phyloP scores from a whole-genome alignment of 2,888 invertebrate species.

The Archaeoteleia sp. region DNA sequence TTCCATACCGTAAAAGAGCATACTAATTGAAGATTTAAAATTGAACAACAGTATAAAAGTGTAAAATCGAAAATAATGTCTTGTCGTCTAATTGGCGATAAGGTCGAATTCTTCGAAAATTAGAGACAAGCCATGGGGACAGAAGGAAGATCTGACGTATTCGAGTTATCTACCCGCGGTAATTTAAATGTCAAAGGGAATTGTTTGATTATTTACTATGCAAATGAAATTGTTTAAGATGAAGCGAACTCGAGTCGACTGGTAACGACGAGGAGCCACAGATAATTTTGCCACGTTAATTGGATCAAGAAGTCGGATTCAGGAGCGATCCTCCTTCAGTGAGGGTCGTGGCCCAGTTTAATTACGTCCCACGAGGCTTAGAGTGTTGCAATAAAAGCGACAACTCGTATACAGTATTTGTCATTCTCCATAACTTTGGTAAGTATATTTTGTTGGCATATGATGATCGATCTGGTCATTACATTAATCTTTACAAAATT shows the following conservation, averaged over 20 bases:
- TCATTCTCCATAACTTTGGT: conserved; percentile 26
- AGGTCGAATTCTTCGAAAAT: conserved; percentile 58
- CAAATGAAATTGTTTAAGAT: conserved; percentile 73
- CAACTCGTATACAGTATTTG: conserved; percentile 41
- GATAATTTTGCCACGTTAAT: conserved; percentile 73
- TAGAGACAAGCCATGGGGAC: conserved; percentile 57
- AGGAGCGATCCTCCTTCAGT: conserved; percentile 65
- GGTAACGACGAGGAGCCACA: conserved; percentile 57
- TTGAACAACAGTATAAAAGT: too few relatives aligned
- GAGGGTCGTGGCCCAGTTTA: conserved; percentile 65
- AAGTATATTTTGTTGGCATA: conserved; percentile 6
- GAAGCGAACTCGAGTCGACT: conserved; percentile 58
- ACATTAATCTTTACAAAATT: too few relatives aligned
- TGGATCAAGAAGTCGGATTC: conserved; percentile 74
- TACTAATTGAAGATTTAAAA: too few relatives aligned
- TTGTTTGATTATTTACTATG: conserved; percentile 74
- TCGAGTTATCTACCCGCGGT: conserved; percentile 54
- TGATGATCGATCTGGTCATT: neutral
- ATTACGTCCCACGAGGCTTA: conserved; percentile 67
- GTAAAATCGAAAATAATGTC: conserved; percentile 62
- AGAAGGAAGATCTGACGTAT: conserved; percentile 35
- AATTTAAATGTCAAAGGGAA: conserved; percentile 74
- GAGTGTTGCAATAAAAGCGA: conserved; percentile 66
- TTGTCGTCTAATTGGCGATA: conserved; percentile 60
- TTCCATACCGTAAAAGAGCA: conserved; percentile 14